Base-by-base conservation (phyloP, 2,888 invertebrate species). In the Xanthostigma xanthostigma region DNA sequence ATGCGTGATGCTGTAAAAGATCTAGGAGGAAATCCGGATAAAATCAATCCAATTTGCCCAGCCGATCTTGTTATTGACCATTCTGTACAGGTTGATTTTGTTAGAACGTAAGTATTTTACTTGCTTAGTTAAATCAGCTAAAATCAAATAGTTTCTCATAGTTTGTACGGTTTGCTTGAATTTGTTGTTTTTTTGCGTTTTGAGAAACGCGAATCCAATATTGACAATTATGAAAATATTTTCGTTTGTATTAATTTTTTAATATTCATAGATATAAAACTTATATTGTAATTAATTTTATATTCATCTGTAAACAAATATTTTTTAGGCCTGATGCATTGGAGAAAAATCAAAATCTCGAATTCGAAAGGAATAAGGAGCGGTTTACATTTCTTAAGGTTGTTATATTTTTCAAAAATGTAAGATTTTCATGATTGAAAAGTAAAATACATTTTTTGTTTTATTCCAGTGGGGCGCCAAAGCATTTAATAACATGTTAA, bases 41-140 rank as follows among this genome's bases (percentile, higher is more conserved):
- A 84, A 65, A 96, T 98, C 60, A 97, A 98, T 71, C 97, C 97
- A 0, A 81, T 91, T 50, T 97, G 96, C 60, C 96, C 97, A 0
- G 93, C 94, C 0, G 97, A 98, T 70, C 74, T 98, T 55, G 96
- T 98, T 40, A 95, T 98, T 49, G 98, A 98, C 68, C 97, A 98
- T 64, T 96, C 96, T 0, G 86, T 98, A 43, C 96, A 97, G 69
- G 97, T 95, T 34, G 97, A 98, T 70, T 92, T 90, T 64, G 78
- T 81, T 4, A 75, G 88, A 64, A 70, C 73, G 83, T 84, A 69
- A 68, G 65, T 58, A 42, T 49, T 46, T 46, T 14, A 36, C 40
- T 27, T 27, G 6, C 6, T 27, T 27, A 27, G 27, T 27, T 50
- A 46, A 9, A 14, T 9, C 37, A 44, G 14, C 27, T 35, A 12